These are phyloP conservation scores for Rhopilema esculentum DNA, from an alignment of 30 jellyfish, hydroid and myxozoan genomes.

Conservation along the genomic window DNA sequence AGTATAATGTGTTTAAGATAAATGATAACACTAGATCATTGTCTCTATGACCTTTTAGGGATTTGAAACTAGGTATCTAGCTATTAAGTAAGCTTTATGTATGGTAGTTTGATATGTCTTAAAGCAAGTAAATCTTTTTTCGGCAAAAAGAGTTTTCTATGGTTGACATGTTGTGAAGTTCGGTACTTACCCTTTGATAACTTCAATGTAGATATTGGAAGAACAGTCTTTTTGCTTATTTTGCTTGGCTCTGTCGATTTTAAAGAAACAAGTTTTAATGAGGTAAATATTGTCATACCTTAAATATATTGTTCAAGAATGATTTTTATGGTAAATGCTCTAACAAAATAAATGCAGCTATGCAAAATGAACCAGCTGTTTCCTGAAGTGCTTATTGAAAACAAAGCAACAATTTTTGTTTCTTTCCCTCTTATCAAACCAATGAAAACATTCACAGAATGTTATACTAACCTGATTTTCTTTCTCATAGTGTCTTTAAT, in stretches of 20 bases:
- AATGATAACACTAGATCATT: slow-evolving; percentile 3
- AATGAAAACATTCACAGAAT: slow-evolving; percentile 1
- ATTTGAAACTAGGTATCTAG: background rate
- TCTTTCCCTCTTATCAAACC: slow-evolving; percentile 14
- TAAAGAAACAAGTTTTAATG: background rate
- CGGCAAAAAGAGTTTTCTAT: background rate
- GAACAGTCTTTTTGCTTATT: slow-evolving; percentile 11
- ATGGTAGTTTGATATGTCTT: background rate
- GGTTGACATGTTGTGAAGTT: background rate
- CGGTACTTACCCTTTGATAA: slow-evolving; percentile 21
- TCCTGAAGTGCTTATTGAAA: background rate
- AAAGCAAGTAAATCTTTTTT: background rate
- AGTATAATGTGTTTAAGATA: slow-evolving; percentile 17
- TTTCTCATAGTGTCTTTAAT: slow-evolving; percentile 7
- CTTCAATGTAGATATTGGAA: slow-evolving; percentile 14
- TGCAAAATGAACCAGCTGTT: slow-evolving; percentile 16
- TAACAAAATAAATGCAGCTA: slow-evolving; percentile 4
- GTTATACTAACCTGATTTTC: slow-evolving; percentile 23
- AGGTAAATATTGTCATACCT: background rate
- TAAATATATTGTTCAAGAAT: background rate
- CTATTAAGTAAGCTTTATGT: background rate
- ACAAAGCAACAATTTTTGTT: slow-evolving; percentile 3
- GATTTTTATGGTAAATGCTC: slow-evolving; percentile 7
- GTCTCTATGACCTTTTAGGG: slow-evolving; percentile 11
- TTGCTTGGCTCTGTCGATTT: slow-evolving; percentile 29